Percentiles rank a stretch among this genome's conserved stretches.
Evolutionary conservation across 53 echinoderm and acorn worm species (phyloP).

Genomic region (Arbacia lixula): DNA sequence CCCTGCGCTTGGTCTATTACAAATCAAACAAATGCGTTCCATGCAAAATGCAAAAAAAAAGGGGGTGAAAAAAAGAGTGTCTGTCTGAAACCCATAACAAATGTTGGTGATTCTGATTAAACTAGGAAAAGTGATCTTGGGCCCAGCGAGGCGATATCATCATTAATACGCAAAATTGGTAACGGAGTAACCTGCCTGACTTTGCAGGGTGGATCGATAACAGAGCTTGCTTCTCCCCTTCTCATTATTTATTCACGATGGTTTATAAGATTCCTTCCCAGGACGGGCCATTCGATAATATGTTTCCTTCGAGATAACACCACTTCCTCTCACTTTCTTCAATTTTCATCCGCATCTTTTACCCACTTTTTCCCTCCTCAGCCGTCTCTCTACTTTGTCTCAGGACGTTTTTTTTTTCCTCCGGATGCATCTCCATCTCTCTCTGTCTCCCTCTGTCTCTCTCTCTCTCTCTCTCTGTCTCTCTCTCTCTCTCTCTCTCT

Average conservation of each 20-base stretch:
- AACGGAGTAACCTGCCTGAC: conserved; percentile 31
- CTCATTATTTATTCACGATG: conserved; percentile 53
- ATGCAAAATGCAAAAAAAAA: conserved; percentile 10
- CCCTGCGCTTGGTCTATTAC: neutral
- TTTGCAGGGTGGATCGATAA: conserved; percentile 38
- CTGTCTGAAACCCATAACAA: conserved; percentile 48
- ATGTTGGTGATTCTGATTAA: conserved; percentile 56
- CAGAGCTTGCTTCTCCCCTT: conserved; percentile 6
- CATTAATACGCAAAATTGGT: conserved; percentile 50
- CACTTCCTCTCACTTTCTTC: no score
- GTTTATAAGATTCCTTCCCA: conserved; percentile 39
- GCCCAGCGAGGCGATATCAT: conserved; percentile 27
- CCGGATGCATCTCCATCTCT: neutral
- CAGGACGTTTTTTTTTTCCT: neutral
- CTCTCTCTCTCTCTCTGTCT: neutral
- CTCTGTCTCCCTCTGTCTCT: neutral
- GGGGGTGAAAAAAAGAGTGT: conserved; percentile 8
- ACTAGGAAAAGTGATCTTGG: conserved; percentile 18
- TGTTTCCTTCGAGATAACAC: conserved; percentile 25
- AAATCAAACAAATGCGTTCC: conserved; percentile 33
- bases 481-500: conserved; percentile 1
- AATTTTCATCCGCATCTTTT: neutral
- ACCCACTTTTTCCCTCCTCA: neutral
- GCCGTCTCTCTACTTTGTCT: neutral
- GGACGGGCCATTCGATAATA: conserved; percentile 28